Evolutionary conservation across 2,113 vertebrate genomes (phyloP).

Genomic region (Gymnobelideus leadbeateri): DNA sequence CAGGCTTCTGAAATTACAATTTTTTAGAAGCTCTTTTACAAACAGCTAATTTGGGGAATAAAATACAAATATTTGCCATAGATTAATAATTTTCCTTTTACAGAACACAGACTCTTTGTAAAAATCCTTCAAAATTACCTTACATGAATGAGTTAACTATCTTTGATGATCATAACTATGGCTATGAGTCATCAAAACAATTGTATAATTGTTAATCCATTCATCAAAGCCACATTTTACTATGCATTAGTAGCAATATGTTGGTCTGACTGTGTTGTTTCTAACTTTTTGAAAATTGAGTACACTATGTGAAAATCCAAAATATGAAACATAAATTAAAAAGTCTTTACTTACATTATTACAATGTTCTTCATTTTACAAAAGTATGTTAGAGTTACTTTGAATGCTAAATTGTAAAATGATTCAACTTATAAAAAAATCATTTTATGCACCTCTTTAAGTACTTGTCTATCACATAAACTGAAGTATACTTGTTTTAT

Average conservation of each 20-base stretch:
- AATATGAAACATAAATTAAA: neutral
- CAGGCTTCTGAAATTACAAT: neutral
- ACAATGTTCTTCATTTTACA: neutral
- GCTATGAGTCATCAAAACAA: neutral
- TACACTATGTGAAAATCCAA: neutral
- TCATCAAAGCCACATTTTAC: neutral
- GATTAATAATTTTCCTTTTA: neutral
- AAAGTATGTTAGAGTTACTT: neutral
- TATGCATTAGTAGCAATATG: neutral
- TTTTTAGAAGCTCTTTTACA: neutral
- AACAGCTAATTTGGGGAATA: neutral
- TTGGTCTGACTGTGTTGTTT: neutral
- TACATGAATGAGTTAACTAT: neutral
- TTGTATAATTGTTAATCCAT: constrained; percentile 23
- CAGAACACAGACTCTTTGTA: neutral
- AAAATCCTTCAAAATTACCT: neutral
- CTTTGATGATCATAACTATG: neutral
- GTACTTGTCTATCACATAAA: neutral
- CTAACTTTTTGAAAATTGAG: constrained; percentile 3
- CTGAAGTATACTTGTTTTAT: neutral
- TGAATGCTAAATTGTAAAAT: neutral
- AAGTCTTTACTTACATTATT: neutral
- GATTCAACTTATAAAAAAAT: constrained; percentile 14
- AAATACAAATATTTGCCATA: neutral
- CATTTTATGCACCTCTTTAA: neutral